Percentiles rank a stretch among this genome's conserved stretches.
phyloP scores from a whole-genome alignment of 35 echinoderm and acorn worm genomes.

The Apostichopus parvimensis region DNA sequence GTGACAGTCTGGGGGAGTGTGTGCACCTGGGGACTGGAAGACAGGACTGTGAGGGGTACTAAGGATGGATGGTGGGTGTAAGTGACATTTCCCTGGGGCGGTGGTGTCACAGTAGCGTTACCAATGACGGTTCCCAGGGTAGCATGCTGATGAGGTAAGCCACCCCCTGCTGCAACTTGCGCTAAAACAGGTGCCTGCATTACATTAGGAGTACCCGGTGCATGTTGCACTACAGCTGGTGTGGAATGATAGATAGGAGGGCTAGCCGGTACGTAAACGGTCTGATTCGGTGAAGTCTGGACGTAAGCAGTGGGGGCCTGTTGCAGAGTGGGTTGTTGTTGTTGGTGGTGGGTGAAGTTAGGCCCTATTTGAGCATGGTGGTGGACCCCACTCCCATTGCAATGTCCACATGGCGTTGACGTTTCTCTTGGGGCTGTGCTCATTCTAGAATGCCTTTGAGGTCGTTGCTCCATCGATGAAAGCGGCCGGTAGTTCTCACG shows the following conservation, averaged over 20 bases:
- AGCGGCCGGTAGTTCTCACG: background rate
- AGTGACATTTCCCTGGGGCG: constrained; percentile 25
- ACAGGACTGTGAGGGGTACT: constrained; percentile 2
- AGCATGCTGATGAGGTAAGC: background rate
- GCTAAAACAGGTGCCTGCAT: background rate
- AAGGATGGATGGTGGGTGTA: background rate
- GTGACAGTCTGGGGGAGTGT: background rate
- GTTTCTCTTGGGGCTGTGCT: background rate
- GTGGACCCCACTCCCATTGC: constrained; percentile 54
- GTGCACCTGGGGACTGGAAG: background rate
- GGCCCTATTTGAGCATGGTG: background rate
- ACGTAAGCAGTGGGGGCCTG: background rate
- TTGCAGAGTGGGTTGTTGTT: background rate
- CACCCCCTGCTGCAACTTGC: background rate
- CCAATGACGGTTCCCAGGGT: background rate
- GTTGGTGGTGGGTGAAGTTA: background rate
- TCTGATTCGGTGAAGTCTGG: constrained; percentile 3
- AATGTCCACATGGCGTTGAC: constrained; percentile 11
- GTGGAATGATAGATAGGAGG: constrained; percentile 40
- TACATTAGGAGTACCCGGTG: background rate
- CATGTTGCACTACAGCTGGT: background rate
- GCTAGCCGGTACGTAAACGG: constrained; percentile 16
- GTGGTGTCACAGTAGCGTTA: background rate
- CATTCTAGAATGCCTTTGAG: background rate
- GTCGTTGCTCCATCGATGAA: background rate